Evolutionary conservation across 2,797 vertebrate species (phyloP).

Genomic region (Chaetophractus vellerosus): DNA sequence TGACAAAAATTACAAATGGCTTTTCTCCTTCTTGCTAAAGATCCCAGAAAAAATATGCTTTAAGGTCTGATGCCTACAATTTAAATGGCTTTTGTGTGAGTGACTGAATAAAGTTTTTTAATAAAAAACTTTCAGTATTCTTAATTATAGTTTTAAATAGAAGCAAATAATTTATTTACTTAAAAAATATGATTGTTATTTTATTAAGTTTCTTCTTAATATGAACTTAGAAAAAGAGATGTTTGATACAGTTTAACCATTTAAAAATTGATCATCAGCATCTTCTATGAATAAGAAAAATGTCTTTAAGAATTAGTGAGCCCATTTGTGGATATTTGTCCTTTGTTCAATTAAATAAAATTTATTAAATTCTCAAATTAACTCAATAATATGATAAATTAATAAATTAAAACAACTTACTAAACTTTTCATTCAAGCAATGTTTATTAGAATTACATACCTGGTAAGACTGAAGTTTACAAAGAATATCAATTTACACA

Average conservation of each 20-base stretch:
- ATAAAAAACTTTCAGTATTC: conserved; percentile 67
- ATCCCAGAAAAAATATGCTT: conserved; percentile 52
- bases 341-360: neutral
- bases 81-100: conserved; percentile 68
- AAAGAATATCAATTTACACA: conserved; percentile 20
- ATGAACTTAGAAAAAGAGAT: conserved; percentile 29
- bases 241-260: neutral
- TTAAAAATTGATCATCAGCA: conserved; percentile 12
- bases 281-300: neutral
- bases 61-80: conserved; percentile 60
- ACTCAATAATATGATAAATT: neutral
- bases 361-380: conserved; percentile 47
- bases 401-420: neutral
- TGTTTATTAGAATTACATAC: conserved; percentile 33
- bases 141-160: conserved; percentile 68
- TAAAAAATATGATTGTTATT: conserved; percentile 23
- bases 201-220: conserved; percentile 13
- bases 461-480: neutral
- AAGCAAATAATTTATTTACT: conserved; percentile 28
- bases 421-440: neutral
- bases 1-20: conserved; percentile 74
- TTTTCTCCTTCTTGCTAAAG: conserved; percentile 55
- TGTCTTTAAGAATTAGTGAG: neutral
- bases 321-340: neutral
- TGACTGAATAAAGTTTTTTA: conserved; percentile 37